Percentiles rank a stretch among this genome's conserved stretches.
These are phyloP conservation scores for Halisarca cf. caerulea DNA, from an alignment of 37 sponge, comb jelly and placozoan species.

Conservation along the genomic window DNA sequence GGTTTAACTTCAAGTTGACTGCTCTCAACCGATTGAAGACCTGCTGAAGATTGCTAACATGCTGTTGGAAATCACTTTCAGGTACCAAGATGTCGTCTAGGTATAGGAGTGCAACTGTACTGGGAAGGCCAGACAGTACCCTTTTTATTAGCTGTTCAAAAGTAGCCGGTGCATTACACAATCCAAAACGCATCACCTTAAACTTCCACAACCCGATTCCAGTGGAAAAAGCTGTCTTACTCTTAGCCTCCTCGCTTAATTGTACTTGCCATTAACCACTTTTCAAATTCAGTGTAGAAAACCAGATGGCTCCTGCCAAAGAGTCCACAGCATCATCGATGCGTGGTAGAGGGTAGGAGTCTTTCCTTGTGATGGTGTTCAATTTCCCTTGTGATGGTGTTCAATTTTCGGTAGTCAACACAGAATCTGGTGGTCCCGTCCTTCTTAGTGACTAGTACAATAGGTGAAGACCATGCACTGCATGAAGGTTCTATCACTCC, in stretches of 20 bases:
- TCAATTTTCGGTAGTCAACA: too few species aligned
- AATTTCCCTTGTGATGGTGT: too few species aligned
- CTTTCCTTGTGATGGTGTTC: too few species aligned
- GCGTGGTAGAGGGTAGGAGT: too few species aligned
- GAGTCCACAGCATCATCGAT: not conserved
- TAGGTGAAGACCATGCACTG: too few species aligned
- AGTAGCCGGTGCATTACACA: too few species aligned
- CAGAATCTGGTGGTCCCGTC: too few species aligned
- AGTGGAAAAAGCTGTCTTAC: not conserved
- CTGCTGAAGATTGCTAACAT: not conserved
- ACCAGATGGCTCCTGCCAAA: not conserved
- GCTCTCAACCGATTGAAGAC: not conserved
- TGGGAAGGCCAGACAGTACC: not conserved
- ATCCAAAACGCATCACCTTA: not conserved
- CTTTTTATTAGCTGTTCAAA: too few species aligned
- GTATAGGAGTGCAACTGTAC: not conserved
- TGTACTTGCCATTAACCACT: not conserved
- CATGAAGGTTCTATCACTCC: too few species aligned
- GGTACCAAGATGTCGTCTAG: not conserved
- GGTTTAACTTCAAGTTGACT: slow-evolving; percentile 1
- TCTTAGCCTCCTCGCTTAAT: not conserved
- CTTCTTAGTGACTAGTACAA: too few species aligned
- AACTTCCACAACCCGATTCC: not conserved
- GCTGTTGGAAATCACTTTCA: not conserved
- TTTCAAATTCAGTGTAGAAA: not conserved